Base-by-base conservation (phyloP, 2,797 vertebrate genomes). In the Hoplostethus mediterraneus region DNA sequence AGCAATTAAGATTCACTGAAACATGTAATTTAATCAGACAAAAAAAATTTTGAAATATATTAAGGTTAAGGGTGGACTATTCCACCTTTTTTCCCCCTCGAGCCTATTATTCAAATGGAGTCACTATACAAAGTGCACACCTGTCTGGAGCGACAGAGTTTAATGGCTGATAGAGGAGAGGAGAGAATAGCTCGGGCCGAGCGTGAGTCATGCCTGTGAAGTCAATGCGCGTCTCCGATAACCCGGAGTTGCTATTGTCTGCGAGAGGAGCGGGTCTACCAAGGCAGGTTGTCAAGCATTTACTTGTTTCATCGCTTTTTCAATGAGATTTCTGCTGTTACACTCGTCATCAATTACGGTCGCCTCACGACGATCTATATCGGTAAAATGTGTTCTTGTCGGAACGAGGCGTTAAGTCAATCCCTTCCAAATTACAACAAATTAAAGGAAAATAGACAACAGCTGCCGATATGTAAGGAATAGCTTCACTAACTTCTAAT, bases 21-120 rank as follows among this genome's bases (percentile, higher is more conserved):
- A 96, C 95, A 95, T 95, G 92, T 95, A 94, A 95, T 96, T 96
- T 95, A 95, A 96, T 95, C 93, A 94, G 88, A 87, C 84, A 89
- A 2, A 28, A 28, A 28, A 92, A 93, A 86, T 84, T 84, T 92
- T 74, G 80, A 94, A 94, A 94, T 88, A 89, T 92, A 94, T 93
- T 93, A 94, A 95, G 82, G 85, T 84, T 83, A 90, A 86, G 77
- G 89, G 79, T 84, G 81, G 73, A 87, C 71, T 75, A 77, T 82
- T 87, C 79, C 81, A 75, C 55, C 63, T 53, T 63, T 85, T 82
- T 68, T 64, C 65, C 28, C 28, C 28, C 28, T 3, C 28, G 55
- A 71, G 75, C 79, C 78, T 87, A 82, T 90, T 88, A 91, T 92
- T 93, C 85, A 92, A 87, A 91, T 87, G 53, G 84, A 91, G 65